Conservation (phyloP, 2,113 vertebrate species). For the Gallinago jamesoni region DNA sequence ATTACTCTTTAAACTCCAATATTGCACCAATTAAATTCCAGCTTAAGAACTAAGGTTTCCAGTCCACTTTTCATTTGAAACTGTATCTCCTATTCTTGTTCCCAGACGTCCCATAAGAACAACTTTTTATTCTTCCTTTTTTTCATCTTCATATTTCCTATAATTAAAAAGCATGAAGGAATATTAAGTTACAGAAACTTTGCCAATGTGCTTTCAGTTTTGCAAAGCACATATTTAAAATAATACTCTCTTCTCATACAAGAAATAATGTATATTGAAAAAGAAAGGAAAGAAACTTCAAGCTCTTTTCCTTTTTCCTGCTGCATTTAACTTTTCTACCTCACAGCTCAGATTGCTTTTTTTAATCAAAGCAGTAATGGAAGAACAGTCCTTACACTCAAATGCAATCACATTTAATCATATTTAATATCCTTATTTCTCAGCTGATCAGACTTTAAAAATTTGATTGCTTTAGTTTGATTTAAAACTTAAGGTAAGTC, state of each 20-base stretch:
- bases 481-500: conserved; percentile 71
- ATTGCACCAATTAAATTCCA: conserved; percentile 66
- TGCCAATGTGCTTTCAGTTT: conserved; percentile 27
- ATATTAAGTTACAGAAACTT: conserved; percentile 25
- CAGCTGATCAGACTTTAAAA: conserved; percentile 83
- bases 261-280: conserved; percentile 23
- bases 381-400: conserved; percentile 80
- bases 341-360: conserved; percentile 80
- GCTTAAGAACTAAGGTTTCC: conserved; percentile 45
- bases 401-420: conserved; percentile 83
- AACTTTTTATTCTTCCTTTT: conserved; percentile 45
- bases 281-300: conserved; percentile 38
- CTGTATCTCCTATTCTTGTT: conserved; percentile 19
- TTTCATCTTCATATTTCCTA: conserved; percentile 25
- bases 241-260: conserved; percentile 31
- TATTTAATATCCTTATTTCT: conserved; percentile 86
- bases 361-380: conserved; percentile 85
- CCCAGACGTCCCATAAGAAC: conserved; percentile 27
- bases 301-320: conserved; percentile 51
- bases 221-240: conserved; percentile 17
- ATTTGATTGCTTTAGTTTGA: conserved; percentile 74
- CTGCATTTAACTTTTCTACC: conserved; percentile 80
- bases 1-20: conserved; percentile 68
- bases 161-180: conserved; percentile 58
- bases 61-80: conserved; percentile 62